Evolutionary conservation across 2,888 invertebrate species (phyloP).

Genomic region (Drosophila gaucha): DNA sequence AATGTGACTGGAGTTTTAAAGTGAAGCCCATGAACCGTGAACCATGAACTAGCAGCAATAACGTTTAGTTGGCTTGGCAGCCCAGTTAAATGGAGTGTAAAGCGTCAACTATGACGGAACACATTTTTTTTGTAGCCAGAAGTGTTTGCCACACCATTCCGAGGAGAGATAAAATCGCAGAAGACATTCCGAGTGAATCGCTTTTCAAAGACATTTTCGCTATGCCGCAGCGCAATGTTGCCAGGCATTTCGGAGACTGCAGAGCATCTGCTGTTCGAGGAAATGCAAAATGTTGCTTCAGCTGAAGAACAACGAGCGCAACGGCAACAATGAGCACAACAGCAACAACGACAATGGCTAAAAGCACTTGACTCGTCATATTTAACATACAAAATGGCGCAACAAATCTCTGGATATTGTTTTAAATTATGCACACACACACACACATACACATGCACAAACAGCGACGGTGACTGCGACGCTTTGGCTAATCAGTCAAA

Average conservation of each 20-base stretch:
- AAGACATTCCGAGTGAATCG: not conserved
- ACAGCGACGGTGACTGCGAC: slow-evolving; percentile 11
- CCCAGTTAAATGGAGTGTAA: too few species aligned
- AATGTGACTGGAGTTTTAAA: too few species aligned
- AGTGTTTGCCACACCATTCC: slow-evolving; percentile 2
- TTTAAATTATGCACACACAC: slow-evolving; percentile 66
- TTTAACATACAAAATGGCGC: slow-evolving; percentile 76
- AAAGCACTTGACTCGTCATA: slow-evolving; percentile 80
- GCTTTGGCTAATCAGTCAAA: slow-evolving; percentile 52
- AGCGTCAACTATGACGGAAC: too few species aligned
- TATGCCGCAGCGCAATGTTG: slow-evolving; percentile 24
- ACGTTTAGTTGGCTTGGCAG: not conserved
- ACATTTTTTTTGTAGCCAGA: not conserved
- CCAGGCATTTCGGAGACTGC: not conserved
- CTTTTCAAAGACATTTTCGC: not conserved
- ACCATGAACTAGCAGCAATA: not conserved
- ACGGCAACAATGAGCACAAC: slow-evolving; percentile 4
- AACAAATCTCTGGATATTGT: slow-evolving; percentile 77
- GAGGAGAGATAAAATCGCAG: not conserved
- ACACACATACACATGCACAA: slow-evolving; percentile 11
- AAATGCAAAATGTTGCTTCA: slow-evolving; percentile 8
- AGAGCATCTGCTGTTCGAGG: not conserved
- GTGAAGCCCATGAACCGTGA: not conserved
- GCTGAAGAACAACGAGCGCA: not conserved
- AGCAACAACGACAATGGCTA: slow-evolving; percentile 36